A percentile compares a stretch with the other conserved stretches of the same genome.
Conservation (phyloP, 2,888 invertebrate species). For the Ariolimax columbianus region DNA sequence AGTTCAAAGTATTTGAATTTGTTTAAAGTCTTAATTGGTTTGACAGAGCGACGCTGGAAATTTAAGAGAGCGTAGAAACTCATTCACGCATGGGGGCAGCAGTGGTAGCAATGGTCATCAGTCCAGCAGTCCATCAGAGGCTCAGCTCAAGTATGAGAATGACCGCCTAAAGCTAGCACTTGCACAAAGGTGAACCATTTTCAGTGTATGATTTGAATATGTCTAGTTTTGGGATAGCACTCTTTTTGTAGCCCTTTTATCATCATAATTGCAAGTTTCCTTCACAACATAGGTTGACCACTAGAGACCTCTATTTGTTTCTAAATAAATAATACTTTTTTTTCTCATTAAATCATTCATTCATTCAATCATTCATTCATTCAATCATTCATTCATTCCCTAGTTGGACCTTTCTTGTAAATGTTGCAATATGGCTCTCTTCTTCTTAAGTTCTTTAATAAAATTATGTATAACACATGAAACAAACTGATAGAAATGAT, state of each 20-base stretch:
- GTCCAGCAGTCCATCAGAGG: slow-evolving; percentile 59
- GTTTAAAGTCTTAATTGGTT: background rate
- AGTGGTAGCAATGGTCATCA: slow-evolving; percentile 59
- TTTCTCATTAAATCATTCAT: too few species aligned
- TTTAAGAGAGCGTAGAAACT: slow-evolving; percentile 71
- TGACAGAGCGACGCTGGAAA: slow-evolving; percentile 82
- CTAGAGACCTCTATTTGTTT: background rate
- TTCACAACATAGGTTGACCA: background rate
- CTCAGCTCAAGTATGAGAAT: slow-evolving; percentile 96
- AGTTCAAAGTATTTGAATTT: too few species aligned
- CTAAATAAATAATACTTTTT: background rate
- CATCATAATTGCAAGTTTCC: background rate
- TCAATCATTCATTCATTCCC: too few species aligned
- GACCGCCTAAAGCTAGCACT: slow-evolving; percentile 95
- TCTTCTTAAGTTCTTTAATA: background rate
- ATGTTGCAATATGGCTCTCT: background rate
- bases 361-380: too few species aligned
- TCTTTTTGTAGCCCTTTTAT: background rate
- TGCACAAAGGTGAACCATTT: slow-evolving; percentile 90
- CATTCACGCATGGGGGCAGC: slow-evolving; percentile 69
- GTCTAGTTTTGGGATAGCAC: background rate
- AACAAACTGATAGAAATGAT: too few species aligned
- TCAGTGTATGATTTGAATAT: background rate
- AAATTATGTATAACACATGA: too few species aligned
- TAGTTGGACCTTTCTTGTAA: background rate